Base-by-base conservation (phyloP, 2,797 vertebrate species). In the Hippocampus kuda region DNA sequence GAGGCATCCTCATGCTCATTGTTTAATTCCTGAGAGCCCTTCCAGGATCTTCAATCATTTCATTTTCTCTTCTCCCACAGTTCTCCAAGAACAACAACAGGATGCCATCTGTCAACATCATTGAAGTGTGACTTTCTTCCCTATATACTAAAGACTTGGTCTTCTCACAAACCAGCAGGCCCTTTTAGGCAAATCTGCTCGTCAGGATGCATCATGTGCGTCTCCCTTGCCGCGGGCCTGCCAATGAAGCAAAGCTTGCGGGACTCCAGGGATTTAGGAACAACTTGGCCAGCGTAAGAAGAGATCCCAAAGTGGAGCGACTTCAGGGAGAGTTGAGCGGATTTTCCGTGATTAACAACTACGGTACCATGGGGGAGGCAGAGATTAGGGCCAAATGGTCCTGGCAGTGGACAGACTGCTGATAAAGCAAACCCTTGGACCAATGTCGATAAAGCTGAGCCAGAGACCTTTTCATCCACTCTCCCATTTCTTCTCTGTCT, bases 91-190 rank as follows among this genome's bases (percentile, higher is more conserved):
- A 93, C 82, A 89, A 91, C 81, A 89, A 86, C 84, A 89, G 84
- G 83, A 88, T 91, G 85, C 89, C 91, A 83, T 94, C 91, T 41
- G 91, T 94, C 89, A 94, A 92, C 75, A 93, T 94, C 89, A 93
- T 92, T 0, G 91, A 95, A 88, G 93, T 91, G 71, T 95, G 93
- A 93, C 88, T 64, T 63, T 68, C 78, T 74, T 75, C 72, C 70
- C 69, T 79, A 72, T 74, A 78, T 78, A 54, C 66, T 54, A 75
- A 85, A 82, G 78, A 88, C 79, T 76, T 77, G 72, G 72, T 72
- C 79, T 78, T 72, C 72, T 76, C 69, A 72, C 69, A 76, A 70
- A 77, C 66, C 68, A 71, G 68, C 42, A 76, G 72, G 59, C 74
- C 75, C 59, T 70, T 41, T 68, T 77, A 69, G 75, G 83, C 75